Base-by-base conservation (phyloP, 2,888 invertebrate species). In the Drosophila limbata region DNA sequence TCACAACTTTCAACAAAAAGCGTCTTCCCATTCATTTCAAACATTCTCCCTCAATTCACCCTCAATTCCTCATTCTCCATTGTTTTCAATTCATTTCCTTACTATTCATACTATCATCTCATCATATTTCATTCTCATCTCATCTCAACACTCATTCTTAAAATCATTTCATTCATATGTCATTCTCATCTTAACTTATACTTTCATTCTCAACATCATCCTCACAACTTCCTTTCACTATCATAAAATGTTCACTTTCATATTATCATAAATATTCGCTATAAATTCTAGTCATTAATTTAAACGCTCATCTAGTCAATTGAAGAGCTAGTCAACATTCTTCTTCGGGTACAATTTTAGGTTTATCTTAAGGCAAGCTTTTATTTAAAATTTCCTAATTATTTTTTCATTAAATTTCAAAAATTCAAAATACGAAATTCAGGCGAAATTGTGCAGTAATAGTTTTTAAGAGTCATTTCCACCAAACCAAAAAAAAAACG, bases 381-480 rank as follows among this genome's bases (percentile, higher is more conserved):
- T 73, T 60, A 45, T 57, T 73, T 57, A 15, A 42, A 62, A 42
- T 73, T 68, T 63, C 45, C 5, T 21, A 45, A 39, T 47, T 55
- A 53, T 57, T 76, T 76, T 57, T 37, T 37, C 37, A 47, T 57
- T 25, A 25, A 66, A 66, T 56, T 76, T 76, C 52, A 61, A 63
- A 66, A 72, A 57, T 62, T 35, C 45, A 42, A 77, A 60, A 56
- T 68, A 71, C 73, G 73, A 79, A 84, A 81, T 90, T 87, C 90
- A 91, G 91, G 91, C 91, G 74, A 90, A 88, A 81, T 77, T 79
- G 91, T 91, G 91, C 91, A 91, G 90, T 91, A 91, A 85, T 90
- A 91, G 77, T 56, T 81, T 50, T 62, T 85, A 88, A 78, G 88
- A 56, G 53, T 45, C 28, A 55, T 55, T 3, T 33, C 67, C 56